Conservation (phyloP, 1,140 invertebrate genomes). For the Calycopis cecrops region DNA sequence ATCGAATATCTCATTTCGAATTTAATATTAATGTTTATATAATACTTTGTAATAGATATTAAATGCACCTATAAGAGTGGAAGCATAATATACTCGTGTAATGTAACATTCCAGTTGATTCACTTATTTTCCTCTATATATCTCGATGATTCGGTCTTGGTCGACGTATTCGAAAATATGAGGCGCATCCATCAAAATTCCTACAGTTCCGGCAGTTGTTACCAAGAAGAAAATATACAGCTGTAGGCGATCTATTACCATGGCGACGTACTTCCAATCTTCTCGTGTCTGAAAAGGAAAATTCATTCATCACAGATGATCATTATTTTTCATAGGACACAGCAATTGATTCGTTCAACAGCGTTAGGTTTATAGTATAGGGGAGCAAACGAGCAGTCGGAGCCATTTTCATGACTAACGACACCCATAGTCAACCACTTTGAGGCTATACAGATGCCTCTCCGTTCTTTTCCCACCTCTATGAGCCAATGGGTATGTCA, state of each 20-base stretch:
- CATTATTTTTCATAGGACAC: neutral
- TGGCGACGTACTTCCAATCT: slow-evolving; percentile 99
- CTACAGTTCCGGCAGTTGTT: slow-evolving; percentile 95
- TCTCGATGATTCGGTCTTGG: slow-evolving; percentile 96
- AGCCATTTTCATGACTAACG: no score
- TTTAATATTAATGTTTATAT: no score
- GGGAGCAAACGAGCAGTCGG: no score
- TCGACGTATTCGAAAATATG: slow-evolving; percentile 99
- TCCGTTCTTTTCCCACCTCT: no score
- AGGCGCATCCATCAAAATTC: slow-evolving; percentile 98
- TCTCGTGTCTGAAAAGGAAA: slow-evolving; percentile 88
- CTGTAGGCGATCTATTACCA: slow-evolving; percentile 98
- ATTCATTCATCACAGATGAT: no score
- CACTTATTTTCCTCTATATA: slow-evolving; percentile 91
- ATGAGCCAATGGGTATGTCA: no score
- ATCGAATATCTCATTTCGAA: no score
- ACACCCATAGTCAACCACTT: no score
- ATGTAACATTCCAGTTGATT: neutral
- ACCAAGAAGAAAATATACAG: slow-evolving; percentile 98
- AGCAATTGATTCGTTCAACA: neutral
- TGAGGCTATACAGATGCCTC: no score
- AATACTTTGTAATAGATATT: no score
- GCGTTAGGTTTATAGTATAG: neutral
- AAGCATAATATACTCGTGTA: slow-evolving; percentile 11
- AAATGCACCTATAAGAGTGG: neutral